Base-by-base conservation (phyloP, 2,888 invertebrate genomes). In the Aphelenchoides bicaudatus region DNA sequence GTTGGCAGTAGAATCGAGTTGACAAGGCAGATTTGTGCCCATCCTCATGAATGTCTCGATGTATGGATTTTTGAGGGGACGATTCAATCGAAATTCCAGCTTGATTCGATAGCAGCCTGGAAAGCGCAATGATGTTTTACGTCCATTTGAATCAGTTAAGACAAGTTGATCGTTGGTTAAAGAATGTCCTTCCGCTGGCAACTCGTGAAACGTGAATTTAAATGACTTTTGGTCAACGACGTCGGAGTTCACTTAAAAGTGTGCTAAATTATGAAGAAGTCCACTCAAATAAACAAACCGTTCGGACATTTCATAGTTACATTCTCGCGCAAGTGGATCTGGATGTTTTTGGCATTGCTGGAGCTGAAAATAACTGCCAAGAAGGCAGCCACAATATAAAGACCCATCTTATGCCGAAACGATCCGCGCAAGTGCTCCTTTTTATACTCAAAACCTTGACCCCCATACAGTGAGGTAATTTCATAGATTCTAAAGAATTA, bases 11-110 rank as follows among this genome's bases (percentile, higher is more conserved):
- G 60, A 58, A 19, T 53, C 58, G 28, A 58, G 39, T 39, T 65
- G 61, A 50, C 73, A 73, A 1, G 72, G 72, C n/a, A 73, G 59
- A 46, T 69, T 69, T n/a, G 56, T 62, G 0, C 73, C 73, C 54
- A 73, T 59, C 53, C 69, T 70, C 51, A 72, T 59, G 53, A 71
- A 73, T 2, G 73, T 68, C 48, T 73, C 73, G 23, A 73, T 64
- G 61, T 73, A 71, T 56, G 73, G 73, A 56, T 73, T 69, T 39
- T 65, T 62, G 27, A 73, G 54, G 1, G 66, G 62, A 23, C 59
- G 55, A 3, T 63, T 64, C 66, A 72, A 61, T 39, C 63, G 58
- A 61, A 72, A 73, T 37, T 62, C 63, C 4, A 73, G 56, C 38
- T 64, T 61, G 1, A 73, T 70, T 23, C 68, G 56, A 50, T 73